Evolutionary conservation across 2,888 invertebrate genomes (phyloP), one percentile per base, ranked within the genome.

Genomic region (Drosophila phalerata): DNA sequence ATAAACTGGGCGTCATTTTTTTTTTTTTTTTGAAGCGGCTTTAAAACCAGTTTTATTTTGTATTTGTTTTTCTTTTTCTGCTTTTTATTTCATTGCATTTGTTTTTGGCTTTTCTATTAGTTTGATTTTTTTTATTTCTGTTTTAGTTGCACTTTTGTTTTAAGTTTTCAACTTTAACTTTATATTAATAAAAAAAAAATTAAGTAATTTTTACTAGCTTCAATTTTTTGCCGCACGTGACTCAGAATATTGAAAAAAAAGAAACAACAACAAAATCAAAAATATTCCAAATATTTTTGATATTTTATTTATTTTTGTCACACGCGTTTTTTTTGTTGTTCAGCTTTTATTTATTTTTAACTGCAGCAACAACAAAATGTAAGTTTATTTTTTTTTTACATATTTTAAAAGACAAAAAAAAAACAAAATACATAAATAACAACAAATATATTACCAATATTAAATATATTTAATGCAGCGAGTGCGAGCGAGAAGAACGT

Each of bases 371-470:
- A 57, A 57, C 28, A 37, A 25, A 22, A n/a, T n/a, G n/a, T n/a
- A n/a, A n/a, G n/a, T n/a, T n/a, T n/a, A n/a, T n/a, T n/a, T n/a
- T n/a, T n/a, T n/a, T n/a, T 28, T 28, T 30, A 75, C 75, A 75
- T 75, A 60, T 48, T 52, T 58, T 22, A 62, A 43, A 56, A 47
- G 51, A 42, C 17, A 17, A 32, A 38, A 61, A 37, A 55, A 5
- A 8, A n/a, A n/a, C n/a, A n/a, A n/a, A n/a, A n/a, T n/a, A n/a
- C 25, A 37, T 48, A 62, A 49, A 30, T 8, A 42, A 61, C 9
- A 47, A 51, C 49, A 51, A 48, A 48, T 63, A 71, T 73, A 78
- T 83, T 80, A 82, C 81, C 81, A 82, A 82, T 77, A 64, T 58
- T 49, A 55, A 19, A 69, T 34, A 32, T 66, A 52, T 25, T 32